Conservation (phyloP, 2,797 vertebrate species). For the Rhabdomys pumilio region DNA sequence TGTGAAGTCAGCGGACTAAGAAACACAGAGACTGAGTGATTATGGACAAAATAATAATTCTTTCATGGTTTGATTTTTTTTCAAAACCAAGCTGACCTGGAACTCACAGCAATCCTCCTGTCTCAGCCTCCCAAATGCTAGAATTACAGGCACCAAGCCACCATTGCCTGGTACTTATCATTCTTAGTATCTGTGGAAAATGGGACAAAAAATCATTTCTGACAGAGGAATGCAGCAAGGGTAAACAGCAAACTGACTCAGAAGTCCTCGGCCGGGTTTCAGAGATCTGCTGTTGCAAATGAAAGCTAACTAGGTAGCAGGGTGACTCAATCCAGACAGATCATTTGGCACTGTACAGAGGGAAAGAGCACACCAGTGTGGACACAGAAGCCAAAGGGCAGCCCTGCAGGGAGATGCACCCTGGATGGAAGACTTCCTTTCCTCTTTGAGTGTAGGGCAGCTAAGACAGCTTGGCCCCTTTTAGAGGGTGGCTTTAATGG, state of each 20-base stretch:
- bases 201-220: slow-evolving; percentile 73
- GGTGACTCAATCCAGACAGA: slow-evolving; percentile 73
- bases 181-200: slow-evolving; percentile 59
- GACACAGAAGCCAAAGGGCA: not conserved
- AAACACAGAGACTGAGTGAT: not conserved
- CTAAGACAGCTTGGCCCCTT: not conserved
- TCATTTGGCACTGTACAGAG: slow-evolving; percentile 1
- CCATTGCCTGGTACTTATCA: slow-evolving; percentile 14
- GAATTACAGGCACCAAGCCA: not conserved
- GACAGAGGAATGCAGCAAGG: slow-evolving; percentile 70
- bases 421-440: not conserved
- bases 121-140: not conserved
- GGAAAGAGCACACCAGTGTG: not conserved
- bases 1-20: slow-evolving; percentile 55
- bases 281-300: slow-evolving; percentile 61
- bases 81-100: not conserved
- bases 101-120: not conserved
- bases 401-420: not conserved
- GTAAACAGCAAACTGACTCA: slow-evolving; percentile 79
- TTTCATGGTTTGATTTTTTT: not conserved
- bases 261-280: slow-evolving; percentile 75
- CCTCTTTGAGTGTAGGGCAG: not conserved
- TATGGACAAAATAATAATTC: slow-evolving; percentile 57
- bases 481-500: not conserved
- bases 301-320: slow-evolving; percentile 55